Evolutionary conservation across 2,888 invertebrate genomes (phyloP), one percentile per base, ranked within the genome.

Genomic region (Ophioninae sp.): DNA sequence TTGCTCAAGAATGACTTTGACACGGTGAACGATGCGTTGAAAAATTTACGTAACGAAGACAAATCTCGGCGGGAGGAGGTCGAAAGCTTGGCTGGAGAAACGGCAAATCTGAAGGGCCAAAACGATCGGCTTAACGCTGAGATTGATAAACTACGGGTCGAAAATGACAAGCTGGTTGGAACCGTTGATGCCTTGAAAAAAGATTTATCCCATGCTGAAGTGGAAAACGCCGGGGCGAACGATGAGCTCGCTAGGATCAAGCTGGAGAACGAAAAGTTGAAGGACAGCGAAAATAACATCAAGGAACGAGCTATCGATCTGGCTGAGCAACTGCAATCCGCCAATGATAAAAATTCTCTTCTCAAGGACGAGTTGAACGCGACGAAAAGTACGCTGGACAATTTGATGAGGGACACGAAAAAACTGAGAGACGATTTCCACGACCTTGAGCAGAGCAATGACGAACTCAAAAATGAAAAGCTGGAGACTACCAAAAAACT

Each of bases 171-270:
- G 59, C 63, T 85, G n/a, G 69, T 58, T 13, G 79, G 22, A n/a
- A 44, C 69, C 8, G 41, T 76, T n/a, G 84, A 86, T 10, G 83
- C 80, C 51, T 71, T 88, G 68, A 74, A 77, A 41, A 58, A 73
- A 39, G 87, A 88, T n/a, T 86, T 90, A 75, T 44, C 75, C 39
- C 71, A 74, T 5, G 85, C 83, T 61, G 79, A 83, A 41, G 58
- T 71, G 6, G 85, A 89, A 65, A 87, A 79, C 22, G 71, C 79
- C 44, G 23, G n/a, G 72, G 44, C 69, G 76, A 76, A 77, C 59
- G 58, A 84, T 77, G 76, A 87, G 75, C 73, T 87, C 59, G 84
- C 78, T n/a, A 22, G 65, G n/a, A 75, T 85, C 56, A 82, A 81
- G 51, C 72, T 41, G 5, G 86, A 87, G 58, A 83, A 79, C 37